Percentiles rank a stretch among this genome's conserved stretches.
phyloP scores from a whole-genome alignment of 2,888 invertebrate genomes.

The Athetis lepigone region DNA sequence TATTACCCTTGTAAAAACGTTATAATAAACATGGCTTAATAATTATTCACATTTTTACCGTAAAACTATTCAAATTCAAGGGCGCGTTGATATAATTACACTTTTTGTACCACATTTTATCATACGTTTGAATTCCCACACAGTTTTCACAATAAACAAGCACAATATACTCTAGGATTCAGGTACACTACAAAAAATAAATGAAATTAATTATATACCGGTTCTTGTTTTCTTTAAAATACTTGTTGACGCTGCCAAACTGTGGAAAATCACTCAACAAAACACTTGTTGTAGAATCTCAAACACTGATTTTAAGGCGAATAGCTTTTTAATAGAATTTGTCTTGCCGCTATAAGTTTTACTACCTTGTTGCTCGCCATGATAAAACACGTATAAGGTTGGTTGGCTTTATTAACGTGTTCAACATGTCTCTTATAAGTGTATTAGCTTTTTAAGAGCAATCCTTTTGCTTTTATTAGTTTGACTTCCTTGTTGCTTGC shows the following conservation, averaged over 20 bases:
- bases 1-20: too few species aligned
- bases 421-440: conserved; percentile 18
- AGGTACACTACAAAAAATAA: conserved; percentile 25
- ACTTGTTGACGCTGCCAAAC: conserved; percentile 16
- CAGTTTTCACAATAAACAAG: conserved; percentile 9
- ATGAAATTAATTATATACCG: conserved; percentile 23
- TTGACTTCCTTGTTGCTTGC: conserved; percentile 24
- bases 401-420: conserved; percentile 23
- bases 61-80: too few species aligned
- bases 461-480: conserved; percentile 20
- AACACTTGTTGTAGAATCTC: conserved; percentile 25
- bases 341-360: conserved; percentile 22
- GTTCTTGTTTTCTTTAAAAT: conserved; percentile 19
- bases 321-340: conserved; percentile 26
- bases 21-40: too few species aligned
- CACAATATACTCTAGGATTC: conserved; percentile 18
- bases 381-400: conserved; percentile 31
- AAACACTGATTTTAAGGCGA: conserved; percentile 25
- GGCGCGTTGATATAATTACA: too few species aligned
- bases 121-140: too few species aligned
- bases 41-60: too few species aligned
- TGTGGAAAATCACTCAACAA: conserved; percentile 20
- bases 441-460: conserved; percentile 21
- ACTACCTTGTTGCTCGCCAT: conserved; percentile 12
- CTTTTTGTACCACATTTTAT: too few species aligned